These are phyloP conservation scores for Strix uralensis DNA, from an alignment of 2,113 vertebrate genomes.

Conservation along the genomic window DNA sequence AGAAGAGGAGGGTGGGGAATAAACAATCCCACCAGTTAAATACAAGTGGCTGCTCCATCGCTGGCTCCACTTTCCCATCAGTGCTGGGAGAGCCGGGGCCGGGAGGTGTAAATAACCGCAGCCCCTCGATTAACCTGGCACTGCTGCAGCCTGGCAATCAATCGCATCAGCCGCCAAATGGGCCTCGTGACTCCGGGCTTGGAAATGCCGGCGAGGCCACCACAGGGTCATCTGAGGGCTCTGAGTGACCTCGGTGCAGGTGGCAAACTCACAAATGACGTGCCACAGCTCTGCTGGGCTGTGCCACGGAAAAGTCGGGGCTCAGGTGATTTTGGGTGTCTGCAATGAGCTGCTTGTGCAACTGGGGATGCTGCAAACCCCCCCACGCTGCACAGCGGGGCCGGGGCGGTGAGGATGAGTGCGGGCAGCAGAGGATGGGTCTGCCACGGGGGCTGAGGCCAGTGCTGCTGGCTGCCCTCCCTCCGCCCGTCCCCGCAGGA, in stretches of 20 bases:
- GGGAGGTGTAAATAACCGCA: neutral
- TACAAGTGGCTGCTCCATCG: neutral
- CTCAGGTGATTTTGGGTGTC: neutral
- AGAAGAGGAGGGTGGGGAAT: neutral
- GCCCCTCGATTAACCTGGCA: neutral
- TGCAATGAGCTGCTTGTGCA: neutral
- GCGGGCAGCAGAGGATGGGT: fast-evolving
- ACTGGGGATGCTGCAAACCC: fast-evolving
- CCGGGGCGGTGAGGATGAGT: fast-evolving
- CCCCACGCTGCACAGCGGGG: fast-evolving
- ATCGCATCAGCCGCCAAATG: neutral
- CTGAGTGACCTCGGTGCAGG: neutral
- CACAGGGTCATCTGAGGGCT: neutral
- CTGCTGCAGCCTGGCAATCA: neutral
- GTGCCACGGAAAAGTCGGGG: neutral
- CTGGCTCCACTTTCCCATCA: neutral
- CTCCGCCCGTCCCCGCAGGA: conserved; percentile 69
- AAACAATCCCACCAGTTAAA: neutral
- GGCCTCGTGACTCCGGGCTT: neutral
- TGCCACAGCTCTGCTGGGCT: neutral
- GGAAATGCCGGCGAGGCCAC: neutral
- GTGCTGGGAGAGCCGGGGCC: neutral
- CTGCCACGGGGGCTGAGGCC: fast-evolving
- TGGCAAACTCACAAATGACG: neutral
- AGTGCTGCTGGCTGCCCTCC: neutral